These are phyloP conservation scores for Amphipoea oculea DNA, from an alignment of 2,888 invertebrate genomes.

Conservation along the genomic window DNA sequence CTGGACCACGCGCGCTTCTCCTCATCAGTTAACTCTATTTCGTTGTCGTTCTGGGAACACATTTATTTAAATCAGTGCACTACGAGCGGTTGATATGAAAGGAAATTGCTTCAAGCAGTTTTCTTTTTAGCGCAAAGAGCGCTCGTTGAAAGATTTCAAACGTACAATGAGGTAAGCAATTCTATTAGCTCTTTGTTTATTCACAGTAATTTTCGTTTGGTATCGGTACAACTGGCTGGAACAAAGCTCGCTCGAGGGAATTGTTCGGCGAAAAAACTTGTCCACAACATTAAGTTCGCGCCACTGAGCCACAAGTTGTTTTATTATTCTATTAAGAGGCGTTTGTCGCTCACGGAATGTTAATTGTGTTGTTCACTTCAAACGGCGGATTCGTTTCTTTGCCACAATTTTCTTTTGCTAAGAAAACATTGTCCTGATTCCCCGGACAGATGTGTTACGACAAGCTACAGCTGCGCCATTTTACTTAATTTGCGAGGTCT, in stretches of 20 bases:
- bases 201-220: constrained; percentile 38
- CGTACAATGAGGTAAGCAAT: constrained; percentile 57
- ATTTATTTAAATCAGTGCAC: constrained; percentile 17
- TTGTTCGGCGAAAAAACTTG: constrained; percentile 52
- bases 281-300: constrained; percentile 54
- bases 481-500: constrained; percentile 27
- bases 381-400: constrained; percentile 41
- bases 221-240: constrained; percentile 59
- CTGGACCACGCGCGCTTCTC: constrained; percentile 92
- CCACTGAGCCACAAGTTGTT: constrained; percentile 65
- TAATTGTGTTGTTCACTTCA: constrained; percentile 71
- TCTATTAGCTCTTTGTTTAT: constrained; percentile 64
- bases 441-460: constrained; percentile 31
- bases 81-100: constrained; percentile 20
- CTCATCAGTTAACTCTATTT: constrained; percentile 88
- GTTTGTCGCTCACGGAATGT: constrained; percentile 69
- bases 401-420: constrained; percentile 20
- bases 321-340: constrained; percentile 77
- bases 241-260: constrained; percentile 58
- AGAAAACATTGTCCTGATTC: constrained; percentile 40
- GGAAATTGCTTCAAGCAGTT: constrained; percentile 40
- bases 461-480: constrained; percentile 12
- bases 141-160: constrained; percentile 48
- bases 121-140: constrained; percentile 34
- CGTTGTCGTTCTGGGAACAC: constrained; percentile 81